Evolutionary conservation across 1,140 invertebrate species (phyloP).

Genomic region (Drosophila azteca): DNA sequence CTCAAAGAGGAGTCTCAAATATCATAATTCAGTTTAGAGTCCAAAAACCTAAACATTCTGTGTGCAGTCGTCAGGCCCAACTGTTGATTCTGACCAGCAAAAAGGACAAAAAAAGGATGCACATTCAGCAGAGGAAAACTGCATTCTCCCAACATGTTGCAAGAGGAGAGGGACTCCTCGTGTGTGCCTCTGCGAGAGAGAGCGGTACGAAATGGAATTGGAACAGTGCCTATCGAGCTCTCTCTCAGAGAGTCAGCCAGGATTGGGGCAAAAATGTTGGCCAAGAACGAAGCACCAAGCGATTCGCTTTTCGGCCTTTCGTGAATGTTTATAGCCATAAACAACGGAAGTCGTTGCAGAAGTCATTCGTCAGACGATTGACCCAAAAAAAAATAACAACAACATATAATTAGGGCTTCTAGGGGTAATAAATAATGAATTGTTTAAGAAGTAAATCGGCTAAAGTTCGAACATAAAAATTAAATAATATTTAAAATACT

Average conservation of each 20-base stretch:
- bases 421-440: no score
- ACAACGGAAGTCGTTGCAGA: slow-evolving; percentile 33
- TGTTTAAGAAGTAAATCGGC: no score
- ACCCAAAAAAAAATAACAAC: background rate
- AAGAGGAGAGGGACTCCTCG: slow-evolving; percentile 42
- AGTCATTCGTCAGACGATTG: background rate
- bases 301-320: slow-evolving; percentile 14
- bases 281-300: slow-evolving; percentile 21
- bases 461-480: no score
- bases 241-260: slow-evolving; percentile 32
- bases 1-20: slow-evolving; percentile 7
- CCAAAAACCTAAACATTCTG: background rate
- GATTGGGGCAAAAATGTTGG: slow-evolving; percentile 40
- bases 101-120: slow-evolving; percentile 15
- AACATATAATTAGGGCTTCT: no score
- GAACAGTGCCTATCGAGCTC: slow-evolving; percentile 28
- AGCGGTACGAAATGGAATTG: slow-evolving; percentile 50
- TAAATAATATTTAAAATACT: no score
- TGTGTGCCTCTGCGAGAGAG: slow-evolving; percentile 37
- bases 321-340: slow-evolving; percentile 38
- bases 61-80: slow-evolving; percentile 43
- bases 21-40: no score
- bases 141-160: slow-evolving; percentile 68
- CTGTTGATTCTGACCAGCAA: slow-evolving; percentile 55
- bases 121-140: slow-evolving; percentile 1